A percentile compares a stretch with the other conserved stretches of the same genome.
phyloP scores from a whole-genome alignment of 2,888 invertebrate genomes.

The Pardosa pseudoannulata region DNA sequence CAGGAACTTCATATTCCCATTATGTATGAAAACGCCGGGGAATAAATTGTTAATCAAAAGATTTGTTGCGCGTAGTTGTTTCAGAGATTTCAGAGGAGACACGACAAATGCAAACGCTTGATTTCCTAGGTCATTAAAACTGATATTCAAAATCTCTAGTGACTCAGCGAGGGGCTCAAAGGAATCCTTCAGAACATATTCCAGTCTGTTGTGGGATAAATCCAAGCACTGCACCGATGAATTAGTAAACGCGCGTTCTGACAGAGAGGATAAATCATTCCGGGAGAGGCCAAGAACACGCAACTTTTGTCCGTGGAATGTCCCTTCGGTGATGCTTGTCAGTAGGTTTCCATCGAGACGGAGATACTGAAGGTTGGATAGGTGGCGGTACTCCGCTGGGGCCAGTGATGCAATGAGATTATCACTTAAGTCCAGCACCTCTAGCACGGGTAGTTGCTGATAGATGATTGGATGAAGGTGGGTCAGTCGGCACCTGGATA shows the following conservation, averaged over 20 bases:
- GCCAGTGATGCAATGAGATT: constrained; percentile 80
- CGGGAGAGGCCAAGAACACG: constrained; percentile 82
- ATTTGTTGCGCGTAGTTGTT: constrained; percentile 78
- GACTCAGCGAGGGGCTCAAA: constrained; percentile 64
- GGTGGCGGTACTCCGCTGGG: constrained; percentile 73
- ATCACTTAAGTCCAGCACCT: constrained; percentile 86
- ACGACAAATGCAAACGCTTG: constrained; percentile 78
- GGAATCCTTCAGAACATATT: constrained; percentile 73
- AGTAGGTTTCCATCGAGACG: constrained; percentile 87
- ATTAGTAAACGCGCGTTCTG: constrained; percentile 85
- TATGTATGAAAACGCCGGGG: constrained; percentile 49
- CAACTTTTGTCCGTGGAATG: constrained; percentile 79
- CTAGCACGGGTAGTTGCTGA: constrained; percentile 84
- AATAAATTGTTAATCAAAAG: constrained; percentile 48
- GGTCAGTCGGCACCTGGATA: constrained; percentile 84
- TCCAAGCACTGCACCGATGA: constrained; percentile 84
- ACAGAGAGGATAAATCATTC: constrained; percentile 86
- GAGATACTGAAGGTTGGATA: constrained; percentile 76
- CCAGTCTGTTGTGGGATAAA: constrained; percentile 83
- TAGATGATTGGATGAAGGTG: constrained; percentile 85
- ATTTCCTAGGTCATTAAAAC: constrained; percentile 73
- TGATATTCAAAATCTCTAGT: constrained; percentile 74
- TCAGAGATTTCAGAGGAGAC: constrained; percentile 82
- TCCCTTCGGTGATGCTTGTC: constrained; percentile 80
- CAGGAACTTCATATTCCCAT: constrained; percentile 80